Evolutionary conservation across 2,888 invertebrate genomes (phyloP), one percentile per base, ranked within the genome.

Genomic region (Steinernema carpocapsae): DNA sequence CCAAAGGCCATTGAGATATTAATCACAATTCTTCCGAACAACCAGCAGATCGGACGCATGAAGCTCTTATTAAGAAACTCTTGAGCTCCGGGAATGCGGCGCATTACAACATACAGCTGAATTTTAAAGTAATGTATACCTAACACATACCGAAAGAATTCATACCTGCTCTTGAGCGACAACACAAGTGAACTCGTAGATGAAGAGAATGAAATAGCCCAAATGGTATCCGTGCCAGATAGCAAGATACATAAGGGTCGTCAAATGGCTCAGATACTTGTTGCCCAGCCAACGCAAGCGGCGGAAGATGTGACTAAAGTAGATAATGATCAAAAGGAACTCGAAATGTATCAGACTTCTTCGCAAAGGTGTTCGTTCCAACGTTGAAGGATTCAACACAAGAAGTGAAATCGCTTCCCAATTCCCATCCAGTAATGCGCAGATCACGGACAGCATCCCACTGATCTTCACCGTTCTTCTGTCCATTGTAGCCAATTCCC

Each of bases 201-300:
- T 91, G 90, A 97, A 97, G 64, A 93, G 93, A 85, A 94, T 90
- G 88, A 95, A 97, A 87, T 99, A 99, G 0, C 97, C 97, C 12
- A 93, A 92, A 87, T 94, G 93, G 72, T 94, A 92, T 14, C 97
- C 97, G 88, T 97, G 97, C 97, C 97, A 97, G 0, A 95, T 86
- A 0, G 97, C 95, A 48, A 99, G 91, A 89, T 96, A 97, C 0
- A 92, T 74, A 51, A 99, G 89, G 0, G 96, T 93, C 0, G 91
- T 90, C 0, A 72, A 92, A 88, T 97, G 97, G 78, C 96, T 96
- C 80, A 91, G 78, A 70, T 90, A 91, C 24, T 93, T 91, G 88
- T 93, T 94, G 70, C 94, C 94, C 70, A 97, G 90, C 88, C 95
- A 97, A 87, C 93, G 93, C 52, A 97, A 90, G 1, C 97, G 91